A percentile compares a stretch with the other conserved stretches of the same genome.
Evolutionary conservation across 2,797 vertebrate species (phyloP).

Genomic region (Tragelaphus oryx): DNA sequence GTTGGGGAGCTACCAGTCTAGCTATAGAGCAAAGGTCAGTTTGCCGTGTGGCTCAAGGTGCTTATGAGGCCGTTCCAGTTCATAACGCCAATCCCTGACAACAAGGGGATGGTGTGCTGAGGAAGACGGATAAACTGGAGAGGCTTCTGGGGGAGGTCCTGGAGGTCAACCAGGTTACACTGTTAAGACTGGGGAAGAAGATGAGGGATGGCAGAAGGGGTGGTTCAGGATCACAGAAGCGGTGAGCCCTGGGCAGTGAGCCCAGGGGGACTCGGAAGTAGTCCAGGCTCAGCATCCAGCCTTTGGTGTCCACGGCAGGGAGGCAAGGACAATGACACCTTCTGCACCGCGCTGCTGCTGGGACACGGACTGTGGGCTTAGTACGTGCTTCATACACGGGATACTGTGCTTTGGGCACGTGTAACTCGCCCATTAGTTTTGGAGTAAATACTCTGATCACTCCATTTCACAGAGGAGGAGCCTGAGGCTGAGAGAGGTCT

Average conservation of each 20-base stretch:
- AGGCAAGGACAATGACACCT: neutral
- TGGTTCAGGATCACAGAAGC: neutral
- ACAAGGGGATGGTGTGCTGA: neutral
- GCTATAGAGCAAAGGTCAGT: neutral
- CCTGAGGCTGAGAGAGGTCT: neutral
- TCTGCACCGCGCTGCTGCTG: too few relatives aligned
- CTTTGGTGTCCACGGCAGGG: rapidly evolving
- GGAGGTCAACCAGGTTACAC: neutral
- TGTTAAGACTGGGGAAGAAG: neutral
- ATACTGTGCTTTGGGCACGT: neutral
- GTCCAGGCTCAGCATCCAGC: rapidly evolving
- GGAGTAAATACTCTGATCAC: neutral
- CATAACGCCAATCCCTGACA: neutral
- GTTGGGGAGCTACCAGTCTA: neutral
- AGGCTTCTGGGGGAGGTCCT: neutral
- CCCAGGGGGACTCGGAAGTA: neutral
- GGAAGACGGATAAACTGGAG: neutral
- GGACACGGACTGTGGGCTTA: neutral
- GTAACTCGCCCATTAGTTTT: neutral
- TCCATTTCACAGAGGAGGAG: neutral
- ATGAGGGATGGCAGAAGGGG: neutral
- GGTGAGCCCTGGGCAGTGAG: rapidly evolving
- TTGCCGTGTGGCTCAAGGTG: neutral
- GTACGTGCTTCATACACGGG: neutral
- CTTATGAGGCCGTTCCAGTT: neutral